Evolutionary conservation across 2,888 invertebrate genomes (phyloP), one percentile per base, ranked within the genome.

Genomic region (Eristalis pertinax): DNA sequence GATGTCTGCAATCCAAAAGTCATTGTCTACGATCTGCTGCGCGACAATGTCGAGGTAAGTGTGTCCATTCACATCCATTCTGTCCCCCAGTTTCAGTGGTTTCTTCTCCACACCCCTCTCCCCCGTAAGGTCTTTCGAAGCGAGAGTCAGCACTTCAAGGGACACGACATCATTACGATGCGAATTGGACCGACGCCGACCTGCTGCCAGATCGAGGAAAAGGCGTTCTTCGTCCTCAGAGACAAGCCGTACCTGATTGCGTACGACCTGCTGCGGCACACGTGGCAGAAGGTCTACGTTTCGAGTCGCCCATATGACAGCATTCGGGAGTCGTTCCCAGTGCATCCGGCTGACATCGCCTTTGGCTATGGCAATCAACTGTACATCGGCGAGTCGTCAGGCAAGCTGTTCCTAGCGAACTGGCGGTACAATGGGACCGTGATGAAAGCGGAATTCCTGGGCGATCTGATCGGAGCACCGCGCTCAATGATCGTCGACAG

Each of bases 231-330:
- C 1, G 89, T 92, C 19, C 79, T 90, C 19, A 88, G 89, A 7
- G 87, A 89, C 10, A 89, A 86, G 24, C 67, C 92, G 0, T 89
- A 90, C 29, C 87, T 92, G 13, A 29, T 91, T 7, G 90, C 91
- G 11, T 92, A 91, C 38, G 92, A 92, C 41, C 90, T 92, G 38
- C 73, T 92, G 29, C 90, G 91, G 63, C 92, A 92, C 75, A 91
- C 90, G 7, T 92, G 92, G 92, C 89, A 90, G 15, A 89, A 88
- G 11, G 86, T 88, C 0, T 69, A 78, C 0, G 58, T 92, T 3
- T 56, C 89, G 4, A 91, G 91, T 69, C 89, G 90, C 35, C 91
- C 91, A 72, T 92, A 91, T 69, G 90, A 89, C 15, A 90, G 86
- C 26, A 90, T 91, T 78, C 88, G 89, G n/a, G 89, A 90, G 26